Conservation (phyloP, 2,113 vertebrate genomes). For the Rhea americana region DNA sequence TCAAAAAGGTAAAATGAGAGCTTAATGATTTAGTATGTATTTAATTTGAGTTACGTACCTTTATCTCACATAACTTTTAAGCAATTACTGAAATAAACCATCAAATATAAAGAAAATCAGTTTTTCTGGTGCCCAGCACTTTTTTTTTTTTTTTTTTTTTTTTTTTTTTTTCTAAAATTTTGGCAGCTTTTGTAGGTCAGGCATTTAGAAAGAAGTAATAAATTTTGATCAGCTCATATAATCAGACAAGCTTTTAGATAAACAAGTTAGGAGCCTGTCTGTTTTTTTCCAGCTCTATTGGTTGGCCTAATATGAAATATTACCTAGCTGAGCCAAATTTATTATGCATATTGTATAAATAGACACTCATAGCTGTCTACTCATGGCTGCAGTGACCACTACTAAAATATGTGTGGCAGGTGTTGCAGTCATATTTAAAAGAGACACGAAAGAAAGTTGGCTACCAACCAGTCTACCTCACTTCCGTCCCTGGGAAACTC, state of each 20-base stretch:
- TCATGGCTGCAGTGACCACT: not conserved
- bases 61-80: not conserved
- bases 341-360: not conserved
- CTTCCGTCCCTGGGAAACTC: not conserved
- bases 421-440: not conserved
- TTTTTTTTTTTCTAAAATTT: not conserved
- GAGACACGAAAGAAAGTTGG: not conserved
- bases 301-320: not conserved
- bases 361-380: not conserved
- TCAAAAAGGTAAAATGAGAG: not conserved
- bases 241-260: not conserved
- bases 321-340: not conserved
- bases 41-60: not conserved
- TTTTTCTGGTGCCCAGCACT: rapidly evolving
- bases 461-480: not conserved
- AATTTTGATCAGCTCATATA: not conserved
- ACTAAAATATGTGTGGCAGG: not conserved
- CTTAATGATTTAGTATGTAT: not conserved
- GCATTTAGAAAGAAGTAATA: not conserved
- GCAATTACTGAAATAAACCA: not conserved
- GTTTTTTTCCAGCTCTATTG: not conserved
- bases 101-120: not conserved
- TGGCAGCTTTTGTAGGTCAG: not conserved
- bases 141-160: not conserved
- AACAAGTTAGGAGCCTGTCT: not conserved